These are phyloP conservation scores for Echiichthys vipera DNA, from an alignment of 2,797 vertebrate genomes.

Conservation along the genomic window DNA sequence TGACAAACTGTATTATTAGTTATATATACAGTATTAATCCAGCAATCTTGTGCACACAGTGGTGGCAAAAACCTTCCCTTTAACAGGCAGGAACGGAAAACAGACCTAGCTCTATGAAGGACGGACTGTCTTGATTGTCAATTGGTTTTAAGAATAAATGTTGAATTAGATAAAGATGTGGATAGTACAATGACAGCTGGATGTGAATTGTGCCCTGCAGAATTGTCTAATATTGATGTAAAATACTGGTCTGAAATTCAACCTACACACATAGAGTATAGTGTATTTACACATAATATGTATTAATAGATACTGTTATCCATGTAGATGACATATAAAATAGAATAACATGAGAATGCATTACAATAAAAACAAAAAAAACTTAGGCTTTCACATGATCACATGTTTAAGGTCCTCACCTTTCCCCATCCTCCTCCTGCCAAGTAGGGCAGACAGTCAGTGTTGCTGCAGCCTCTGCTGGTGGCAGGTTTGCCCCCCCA, in stretches of 20 bases:
- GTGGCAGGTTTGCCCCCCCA: conserved; percentile 75
- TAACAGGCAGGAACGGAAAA: too few species aligned
- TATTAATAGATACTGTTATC: neutral
- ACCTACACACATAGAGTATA: neutral
- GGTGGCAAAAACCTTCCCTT: too few species aligned
- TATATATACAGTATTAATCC: too few species aligned
- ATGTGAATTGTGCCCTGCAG: neutral
- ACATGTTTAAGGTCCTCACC: too few species aligned
- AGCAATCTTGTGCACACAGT: too few species aligned
- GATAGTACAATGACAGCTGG: neutral
- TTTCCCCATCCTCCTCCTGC: conserved; percentile 89
- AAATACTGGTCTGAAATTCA: neutral
- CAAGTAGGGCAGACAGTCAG: conserved; percentile 87
- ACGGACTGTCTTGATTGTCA: too few species aligned
- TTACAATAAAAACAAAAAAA: neutral
- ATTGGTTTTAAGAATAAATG: too few species aligned
- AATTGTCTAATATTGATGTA: neutral
- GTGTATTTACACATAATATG: neutral
- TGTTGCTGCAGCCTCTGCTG: conserved; percentile 85
- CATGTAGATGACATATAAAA: neutral
- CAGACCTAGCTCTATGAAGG: too few species aligned
- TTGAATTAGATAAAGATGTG: neutral
- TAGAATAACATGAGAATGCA: too few species aligned
- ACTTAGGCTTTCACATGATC: too few species aligned
- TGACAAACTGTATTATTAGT: neutral